These are phyloP conservation scores for Chironomus striatipennis DNA, from an alignment of 1,140 invertebrate species.

Conservation along the genomic window DNA sequence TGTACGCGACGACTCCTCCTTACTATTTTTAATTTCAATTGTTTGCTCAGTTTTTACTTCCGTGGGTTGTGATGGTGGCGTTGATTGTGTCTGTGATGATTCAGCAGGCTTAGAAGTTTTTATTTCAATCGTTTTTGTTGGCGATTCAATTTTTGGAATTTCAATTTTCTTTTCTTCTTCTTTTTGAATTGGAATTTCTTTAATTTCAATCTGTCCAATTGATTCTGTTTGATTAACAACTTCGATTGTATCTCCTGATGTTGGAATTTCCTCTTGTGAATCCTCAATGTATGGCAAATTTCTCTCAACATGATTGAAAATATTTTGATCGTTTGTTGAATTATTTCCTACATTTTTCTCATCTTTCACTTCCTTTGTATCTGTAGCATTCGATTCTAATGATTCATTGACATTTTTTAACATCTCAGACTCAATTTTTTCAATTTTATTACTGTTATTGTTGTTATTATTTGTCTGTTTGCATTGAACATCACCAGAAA, in stretches of 20 bases:
- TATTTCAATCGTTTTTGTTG: slow-evolving; percentile 27
- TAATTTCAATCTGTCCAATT: background rate
- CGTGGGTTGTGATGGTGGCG: slow-evolving; percentile 6
- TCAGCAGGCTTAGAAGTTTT: background rate
- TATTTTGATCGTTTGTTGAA: slow-evolving; percentile 5
- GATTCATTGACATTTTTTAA: background rate
- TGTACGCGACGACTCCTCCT: slow-evolving; percentile 39
- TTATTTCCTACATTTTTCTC: background rate
- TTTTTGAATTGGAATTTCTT: background rate
- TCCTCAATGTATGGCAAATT: background rate
- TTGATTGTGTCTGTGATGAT: too few relatives aligned
- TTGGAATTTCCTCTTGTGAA: background rate
- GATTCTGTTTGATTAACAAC: background rate
- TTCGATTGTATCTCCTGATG: background rate
- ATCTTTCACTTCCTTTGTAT: background rate
- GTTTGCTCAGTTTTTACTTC: slow-evolving; percentile 26
- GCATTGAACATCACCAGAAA: slow-evolving; percentile 32
- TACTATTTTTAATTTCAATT: slow-evolving; percentile 29
- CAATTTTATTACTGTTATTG: too few relatives aligned
- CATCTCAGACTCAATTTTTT: background rate
- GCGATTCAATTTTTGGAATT: slow-evolving; percentile 30
- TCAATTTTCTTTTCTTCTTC: slow-evolving; percentile 38
- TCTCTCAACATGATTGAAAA: slow-evolving; percentile 21
- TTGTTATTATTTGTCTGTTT: background rate
- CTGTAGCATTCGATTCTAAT: background rate